These are phyloP conservation scores for Gyrodactylus bullatarudis DNA, from an alignment of 1,140 invertebrate genomes.

Conservation along the genomic window DNA sequence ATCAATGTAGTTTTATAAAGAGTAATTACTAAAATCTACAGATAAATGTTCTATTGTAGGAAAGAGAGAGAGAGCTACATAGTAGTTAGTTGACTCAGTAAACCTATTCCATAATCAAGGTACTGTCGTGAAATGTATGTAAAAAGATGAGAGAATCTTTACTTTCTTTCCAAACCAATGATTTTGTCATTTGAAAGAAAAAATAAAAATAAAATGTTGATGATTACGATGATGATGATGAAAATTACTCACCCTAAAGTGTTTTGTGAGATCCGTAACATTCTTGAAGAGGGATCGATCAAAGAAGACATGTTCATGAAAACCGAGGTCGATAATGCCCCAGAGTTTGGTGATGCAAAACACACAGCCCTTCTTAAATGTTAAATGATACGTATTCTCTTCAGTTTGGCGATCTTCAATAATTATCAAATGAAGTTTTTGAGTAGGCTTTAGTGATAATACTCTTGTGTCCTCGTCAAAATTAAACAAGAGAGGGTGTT, in stretches of 20 bases:
- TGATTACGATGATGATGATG: too few species aligned
- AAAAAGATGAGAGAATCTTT: too few species aligned
- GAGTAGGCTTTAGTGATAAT: neutral
- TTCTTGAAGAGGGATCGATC: conserved; percentile 19
- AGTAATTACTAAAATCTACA: too few species aligned
- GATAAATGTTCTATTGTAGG: too few species aligned
- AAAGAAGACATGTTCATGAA: conserved; percentile 23
- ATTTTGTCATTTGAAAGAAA: too few species aligned
- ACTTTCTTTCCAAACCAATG: too few species aligned
- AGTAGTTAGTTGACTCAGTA: too few species aligned
- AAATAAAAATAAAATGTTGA: too few species aligned
- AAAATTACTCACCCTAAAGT: conserved; percentile 14
- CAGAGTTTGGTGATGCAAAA: conserved; percentile 20
- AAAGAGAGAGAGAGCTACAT: too few species aligned
- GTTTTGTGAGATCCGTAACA: conserved; percentile 16
- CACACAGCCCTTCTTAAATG: conserved; percentile 15
- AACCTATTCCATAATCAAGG: too few species aligned
- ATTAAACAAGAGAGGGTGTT: neutral
- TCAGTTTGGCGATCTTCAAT: neutral
- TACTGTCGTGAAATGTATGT: too few species aligned
- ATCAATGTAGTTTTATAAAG: too few species aligned
- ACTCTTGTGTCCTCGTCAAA: neutral
- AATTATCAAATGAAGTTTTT: neutral
- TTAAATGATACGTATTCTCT: conserved; percentile 11
- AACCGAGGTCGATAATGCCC: conserved; percentile 21